Conservation (phyloP, 2,113 vertebrate genomes). For the Archocentrus centrarchus region DNA sequence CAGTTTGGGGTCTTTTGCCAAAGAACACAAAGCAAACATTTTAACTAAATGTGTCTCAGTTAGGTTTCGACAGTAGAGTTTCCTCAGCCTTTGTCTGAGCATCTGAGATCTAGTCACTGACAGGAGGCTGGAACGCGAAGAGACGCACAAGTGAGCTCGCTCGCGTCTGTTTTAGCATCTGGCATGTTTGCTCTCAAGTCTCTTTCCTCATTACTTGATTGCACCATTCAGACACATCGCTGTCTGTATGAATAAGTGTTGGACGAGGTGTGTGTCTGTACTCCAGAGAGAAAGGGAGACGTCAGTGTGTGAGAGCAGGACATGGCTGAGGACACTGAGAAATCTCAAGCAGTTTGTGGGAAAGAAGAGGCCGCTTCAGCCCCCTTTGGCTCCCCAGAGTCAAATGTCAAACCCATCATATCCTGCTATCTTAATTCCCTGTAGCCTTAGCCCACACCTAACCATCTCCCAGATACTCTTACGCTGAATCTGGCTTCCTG, state of each 20-base stretch:
- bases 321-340: conserved; percentile 20
- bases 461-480: conserved; percentile 25
- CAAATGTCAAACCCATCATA: conserved; percentile 50
- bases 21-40: not conserved
- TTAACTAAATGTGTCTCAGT: not conserved
- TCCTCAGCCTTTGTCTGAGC: not conserved
- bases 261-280: not conserved
- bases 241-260: not conserved
- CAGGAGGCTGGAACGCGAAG: not conserved
- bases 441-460: not conserved
- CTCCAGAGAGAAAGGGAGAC: not conserved
- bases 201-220: not conserved
- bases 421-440: conserved; percentile 53
- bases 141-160: not conserved
- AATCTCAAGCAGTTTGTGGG: conserved; percentile 15
- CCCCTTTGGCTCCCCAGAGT: conserved; percentile 23
- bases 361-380: conserved; percentile 14
- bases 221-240: not conserved
- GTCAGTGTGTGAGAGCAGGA: conserved; percentile 4
- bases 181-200: not conserved
- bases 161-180: not conserved
- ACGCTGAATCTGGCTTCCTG: conserved; percentile 37
- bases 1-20: not conserved
- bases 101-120: not conserved
- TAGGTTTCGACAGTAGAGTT: not conserved